phyloP scores from a whole-genome alignment of 1,140 invertebrate species.

The Adoxophyes honmai region DNA sequence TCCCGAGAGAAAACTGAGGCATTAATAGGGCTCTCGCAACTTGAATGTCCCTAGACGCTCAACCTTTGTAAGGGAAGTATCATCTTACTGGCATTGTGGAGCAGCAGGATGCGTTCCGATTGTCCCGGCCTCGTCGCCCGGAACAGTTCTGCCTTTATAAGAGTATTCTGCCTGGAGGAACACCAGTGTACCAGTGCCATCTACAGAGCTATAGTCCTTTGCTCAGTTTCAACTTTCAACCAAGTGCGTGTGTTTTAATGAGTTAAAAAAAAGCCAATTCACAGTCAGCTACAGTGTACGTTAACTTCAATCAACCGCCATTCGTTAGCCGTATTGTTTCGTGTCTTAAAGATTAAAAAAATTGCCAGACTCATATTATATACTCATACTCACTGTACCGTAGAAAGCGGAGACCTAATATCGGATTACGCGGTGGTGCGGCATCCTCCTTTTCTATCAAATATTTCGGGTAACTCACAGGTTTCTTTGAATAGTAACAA shows the following conservation, averaged over 20 bases:
- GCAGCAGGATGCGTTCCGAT: constrained; percentile 61
- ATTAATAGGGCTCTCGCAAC: neutral
- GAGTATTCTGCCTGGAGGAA: constrained; percentile 41
- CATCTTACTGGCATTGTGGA: constrained; percentile 65
- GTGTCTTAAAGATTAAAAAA: too few relatives aligned
- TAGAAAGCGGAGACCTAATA: neutral
- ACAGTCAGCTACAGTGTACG: too few relatives aligned
- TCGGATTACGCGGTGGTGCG: neutral
- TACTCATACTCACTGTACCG: too few relatives aligned
- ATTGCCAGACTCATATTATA: too few relatives aligned
- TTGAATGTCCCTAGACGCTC: constrained; percentile 31
- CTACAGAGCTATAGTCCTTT: neutral
- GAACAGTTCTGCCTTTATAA: constrained; percentile 64
- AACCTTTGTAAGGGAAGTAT: constrained; percentile 70
- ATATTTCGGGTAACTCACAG: neutral
- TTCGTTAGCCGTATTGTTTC: neutral
- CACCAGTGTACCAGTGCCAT: constrained; percentile 39
- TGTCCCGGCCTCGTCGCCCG: constrained; percentile 53
- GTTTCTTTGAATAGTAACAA: neutral
- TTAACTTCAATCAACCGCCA: neutral
- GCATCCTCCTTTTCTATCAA: neutral
- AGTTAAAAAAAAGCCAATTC: too few relatives aligned
- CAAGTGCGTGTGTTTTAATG: constrained; percentile 1
- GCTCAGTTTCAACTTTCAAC: neutral
- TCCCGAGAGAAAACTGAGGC: neutral